Evolutionary conservation across 2,888 invertebrate species (phyloP).

Genomic region (Sinhomidia bicolor): DNA sequence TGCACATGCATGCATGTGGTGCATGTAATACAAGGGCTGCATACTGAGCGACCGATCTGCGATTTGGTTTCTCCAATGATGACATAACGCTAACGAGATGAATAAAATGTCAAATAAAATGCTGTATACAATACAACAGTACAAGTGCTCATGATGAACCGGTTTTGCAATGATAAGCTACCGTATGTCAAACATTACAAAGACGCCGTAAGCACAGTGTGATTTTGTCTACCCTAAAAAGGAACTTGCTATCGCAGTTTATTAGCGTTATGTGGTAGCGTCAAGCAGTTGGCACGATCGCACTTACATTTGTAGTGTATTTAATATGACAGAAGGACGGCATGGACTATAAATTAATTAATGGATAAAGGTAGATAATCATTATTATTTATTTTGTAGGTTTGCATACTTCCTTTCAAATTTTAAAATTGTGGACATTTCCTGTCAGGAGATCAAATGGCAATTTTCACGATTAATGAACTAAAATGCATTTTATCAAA

Average conservation of each 20-base stretch:
- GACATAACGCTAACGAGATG: slow-evolving; percentile 40
- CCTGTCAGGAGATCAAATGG: slow-evolving; percentile 11
- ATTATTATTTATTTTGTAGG: not conserved
- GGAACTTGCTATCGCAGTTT: not conserved
- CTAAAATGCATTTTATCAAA: not conserved
- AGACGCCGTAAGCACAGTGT: not conserved
- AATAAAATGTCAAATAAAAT: not conserved
- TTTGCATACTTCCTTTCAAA: slow-evolving; percentile 23
- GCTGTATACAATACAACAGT: not conserved
- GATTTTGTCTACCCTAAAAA: not conserved
- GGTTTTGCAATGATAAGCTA: slow-evolving; percentile 26
- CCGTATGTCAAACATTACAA: not conserved
- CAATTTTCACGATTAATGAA: not conserved
- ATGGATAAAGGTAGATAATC: not conserved
- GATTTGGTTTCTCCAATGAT: slow-evolving; percentile 49
- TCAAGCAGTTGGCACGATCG: not conserved
- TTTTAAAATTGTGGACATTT: not conserved
- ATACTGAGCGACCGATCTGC: slow-evolving; percentile 14
- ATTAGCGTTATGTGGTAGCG: no score
- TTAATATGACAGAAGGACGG: no score
- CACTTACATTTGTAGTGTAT: not conserved
- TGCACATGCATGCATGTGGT: not conserved
- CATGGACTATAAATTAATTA: no score
- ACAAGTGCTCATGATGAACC: not conserved
- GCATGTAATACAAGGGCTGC: not conserved